phyloP scores from a whole-genome alignment of 2,113 vertebrate genomes.

The Ptilonorhynchus violaceus region DNA sequence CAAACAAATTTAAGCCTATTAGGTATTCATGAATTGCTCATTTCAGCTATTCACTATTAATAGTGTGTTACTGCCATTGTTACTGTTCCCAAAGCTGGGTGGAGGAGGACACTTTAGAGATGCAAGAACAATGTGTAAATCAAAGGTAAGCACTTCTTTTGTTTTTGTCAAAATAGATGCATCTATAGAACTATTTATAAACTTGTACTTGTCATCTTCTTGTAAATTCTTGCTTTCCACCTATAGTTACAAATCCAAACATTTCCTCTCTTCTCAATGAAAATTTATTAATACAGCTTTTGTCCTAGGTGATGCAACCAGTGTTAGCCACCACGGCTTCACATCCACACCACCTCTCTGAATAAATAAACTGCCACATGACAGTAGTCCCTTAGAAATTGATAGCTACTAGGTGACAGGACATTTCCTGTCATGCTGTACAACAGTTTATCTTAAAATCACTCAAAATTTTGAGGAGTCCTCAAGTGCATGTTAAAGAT shows the following conservation, averaged over 20 bases:
- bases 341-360: neutral
- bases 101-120: neutral
- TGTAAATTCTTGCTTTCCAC: neutral
- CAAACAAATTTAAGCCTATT: neutral
- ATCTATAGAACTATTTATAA: neutral
- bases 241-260: neutral
- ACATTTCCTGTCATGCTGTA: neutral
- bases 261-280: neutral
- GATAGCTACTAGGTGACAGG: neutral
- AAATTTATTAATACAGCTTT: neutral
- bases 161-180: neutral
- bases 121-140: neutral
- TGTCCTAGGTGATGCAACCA: neutral
- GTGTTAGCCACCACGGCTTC: neutral
- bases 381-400: neutral
- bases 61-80: neutral
- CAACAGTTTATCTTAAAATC: neutral
- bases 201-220: neutral
- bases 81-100: neutral
- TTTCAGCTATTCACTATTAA: neutral
- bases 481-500: neutral
- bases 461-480: neutral
- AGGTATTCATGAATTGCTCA: neutral
- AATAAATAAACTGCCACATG: neutral
- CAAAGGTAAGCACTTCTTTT: neutral